A percentile compares a stretch with the other conserved stretches of the same genome.
phyloP scores from a whole-genome alignment of 2,888 invertebrate genomes.

The Tenodera sinensis region DNA sequence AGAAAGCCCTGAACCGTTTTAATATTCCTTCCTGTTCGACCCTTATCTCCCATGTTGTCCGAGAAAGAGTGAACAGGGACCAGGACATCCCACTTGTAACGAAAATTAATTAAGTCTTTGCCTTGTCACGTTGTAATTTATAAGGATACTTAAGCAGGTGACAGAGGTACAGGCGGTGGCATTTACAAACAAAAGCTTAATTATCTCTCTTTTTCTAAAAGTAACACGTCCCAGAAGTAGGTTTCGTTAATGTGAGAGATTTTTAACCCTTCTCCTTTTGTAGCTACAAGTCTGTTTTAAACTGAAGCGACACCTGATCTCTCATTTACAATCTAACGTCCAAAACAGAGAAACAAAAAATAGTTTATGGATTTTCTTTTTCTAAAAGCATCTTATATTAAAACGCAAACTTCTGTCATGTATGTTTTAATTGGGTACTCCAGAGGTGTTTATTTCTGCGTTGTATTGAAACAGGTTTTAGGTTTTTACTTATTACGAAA shows the following conservation, averaged over 20 bases:
- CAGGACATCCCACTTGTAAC: neutral
- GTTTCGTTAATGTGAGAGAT: neutral
- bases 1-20: neutral
- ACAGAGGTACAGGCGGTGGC: neutral
- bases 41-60: neutral
- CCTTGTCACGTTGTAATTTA: neutral
- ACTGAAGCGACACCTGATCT: neutral
- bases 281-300: neutral
- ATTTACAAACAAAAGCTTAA: slow-evolving; percentile 16
- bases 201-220: neutral
- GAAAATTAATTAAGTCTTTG: neutral
- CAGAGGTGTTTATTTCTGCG: no score
- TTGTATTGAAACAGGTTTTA: no score
- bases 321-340: neutral
- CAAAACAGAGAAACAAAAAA: neutral
- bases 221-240: neutral
- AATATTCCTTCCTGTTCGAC: neutral
- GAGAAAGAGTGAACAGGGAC: neutral
- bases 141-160: neutral
- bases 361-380: neutral
- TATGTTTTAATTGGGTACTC: no score
- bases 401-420: no score
- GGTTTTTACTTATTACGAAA: no score
- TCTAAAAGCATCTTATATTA: no score
- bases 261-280: neutral